Conservation (phyloP, 2,888 invertebrate genomes). For the Slavum lentiscoides region DNA sequence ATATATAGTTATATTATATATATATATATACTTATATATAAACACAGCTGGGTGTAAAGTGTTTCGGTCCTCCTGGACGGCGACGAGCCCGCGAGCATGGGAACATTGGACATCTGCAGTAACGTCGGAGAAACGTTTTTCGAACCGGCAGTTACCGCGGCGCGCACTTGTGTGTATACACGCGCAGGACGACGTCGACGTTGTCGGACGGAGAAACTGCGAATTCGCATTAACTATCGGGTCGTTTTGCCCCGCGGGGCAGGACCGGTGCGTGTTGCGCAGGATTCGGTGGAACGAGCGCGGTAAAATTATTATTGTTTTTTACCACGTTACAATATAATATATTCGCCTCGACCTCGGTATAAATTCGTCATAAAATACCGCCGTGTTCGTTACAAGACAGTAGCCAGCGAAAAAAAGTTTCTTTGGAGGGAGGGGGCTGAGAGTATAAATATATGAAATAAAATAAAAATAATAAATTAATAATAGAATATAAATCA, state of each 20-base stretch:
- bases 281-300: neutral
- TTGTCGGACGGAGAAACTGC: slow-evolving; percentile 28
- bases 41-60: neutral
- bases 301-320: slow-evolving; percentile 16
- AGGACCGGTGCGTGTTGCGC: neutral
- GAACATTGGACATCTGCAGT: slow-evolving; percentile 56
- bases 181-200: too few relatives aligned
- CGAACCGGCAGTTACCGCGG: slow-evolving; percentile 13
- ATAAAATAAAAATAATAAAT: too few relatives aligned
- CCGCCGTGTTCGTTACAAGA: too few relatives aligned
- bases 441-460: too few relatives aligned
- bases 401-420: too few relatives aligned
- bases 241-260: slow-evolving; percentile 4
- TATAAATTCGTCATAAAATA: too few relatives aligned
- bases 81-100: slow-evolving; percentile 68
- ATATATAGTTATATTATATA: too few relatives aligned
- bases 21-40: too few relatives aligned
- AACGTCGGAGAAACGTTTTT: slow-evolving; percentile 10
- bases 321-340: neutral
- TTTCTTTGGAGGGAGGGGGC: too few relatives aligned
- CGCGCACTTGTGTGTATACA: too few relatives aligned
- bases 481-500: too few relatives aligned
- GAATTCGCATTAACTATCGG: slow-evolving; percentile 51
- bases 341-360: neutral
- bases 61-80: neutral